Conservation (phyloP, 2,797 vertebrate genomes). For the Microctenopoma steveboyesi region DNA sequence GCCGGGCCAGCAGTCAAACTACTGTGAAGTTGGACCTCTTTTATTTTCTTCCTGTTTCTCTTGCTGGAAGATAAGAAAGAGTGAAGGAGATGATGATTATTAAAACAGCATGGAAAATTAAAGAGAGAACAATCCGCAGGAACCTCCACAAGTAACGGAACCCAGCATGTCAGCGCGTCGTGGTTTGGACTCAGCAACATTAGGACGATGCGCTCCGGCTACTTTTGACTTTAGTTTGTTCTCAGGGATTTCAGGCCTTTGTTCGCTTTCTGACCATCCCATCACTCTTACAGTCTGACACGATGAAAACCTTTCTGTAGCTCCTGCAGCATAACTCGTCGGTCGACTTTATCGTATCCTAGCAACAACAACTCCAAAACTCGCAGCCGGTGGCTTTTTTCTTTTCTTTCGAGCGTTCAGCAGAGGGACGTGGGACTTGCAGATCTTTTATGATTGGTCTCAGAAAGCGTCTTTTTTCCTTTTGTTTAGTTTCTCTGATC, state of each 20-base stretch:
- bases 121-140: too few species aligned
- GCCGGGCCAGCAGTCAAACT: not conserved
- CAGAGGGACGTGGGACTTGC: conserved; percentile 2
- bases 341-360: conserved; percentile 39
- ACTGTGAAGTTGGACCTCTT: conserved; percentile 1
- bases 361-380: conserved; percentile 46
- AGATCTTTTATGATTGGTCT: too few species aligned
- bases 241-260: too few species aligned
- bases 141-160: too few species aligned
- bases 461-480: not conserved
- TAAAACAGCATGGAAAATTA: too few species aligned
- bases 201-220: too few species aligned
- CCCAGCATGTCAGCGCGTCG: too few species aligned
- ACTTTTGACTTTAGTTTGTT: too few species aligned
- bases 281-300: not conserved
- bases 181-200: too few species aligned
- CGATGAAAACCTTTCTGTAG: not conserved
- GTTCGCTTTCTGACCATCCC: too few species aligned
- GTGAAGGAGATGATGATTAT: too few species aligned
- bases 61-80: not conserved
- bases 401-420: conserved; percentile 8
- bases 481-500: conserved; percentile 17
- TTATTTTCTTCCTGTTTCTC: not conserved
- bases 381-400: conserved; percentile 10
- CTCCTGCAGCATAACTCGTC: conserved; percentile 4